Conservation (phyloP, 2,797 vertebrate genomes). For the Kryptopterus vitreolus region DNA sequence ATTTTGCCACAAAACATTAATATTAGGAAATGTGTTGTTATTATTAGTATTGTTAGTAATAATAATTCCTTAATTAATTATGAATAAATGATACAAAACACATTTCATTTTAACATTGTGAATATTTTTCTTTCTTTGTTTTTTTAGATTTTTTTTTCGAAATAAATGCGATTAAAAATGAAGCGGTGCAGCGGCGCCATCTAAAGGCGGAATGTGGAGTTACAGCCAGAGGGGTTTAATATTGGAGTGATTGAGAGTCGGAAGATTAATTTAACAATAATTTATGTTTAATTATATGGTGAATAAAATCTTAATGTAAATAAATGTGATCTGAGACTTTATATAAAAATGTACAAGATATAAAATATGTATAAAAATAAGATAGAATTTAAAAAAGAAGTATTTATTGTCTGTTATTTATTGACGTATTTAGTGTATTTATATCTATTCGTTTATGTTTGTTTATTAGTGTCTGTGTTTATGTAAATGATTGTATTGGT, state of each 20-base stretch:
- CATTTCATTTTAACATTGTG: too few relatives aligned
- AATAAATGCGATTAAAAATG: background rate
- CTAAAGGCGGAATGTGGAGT: background rate
- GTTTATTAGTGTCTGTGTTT: too few relatives aligned
- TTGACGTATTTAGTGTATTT: too few relatives aligned
- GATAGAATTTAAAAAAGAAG: background rate
- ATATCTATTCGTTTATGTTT: accelerated
- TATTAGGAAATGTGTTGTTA: background rate
- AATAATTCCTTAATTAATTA: too few relatives aligned
- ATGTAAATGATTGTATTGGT: background rate
- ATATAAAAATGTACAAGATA: too few relatives aligned
- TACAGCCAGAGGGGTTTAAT: too few relatives aligned
- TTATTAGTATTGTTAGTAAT: too few relatives aligned
- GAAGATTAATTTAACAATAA: background rate
- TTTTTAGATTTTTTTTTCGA: background rate
- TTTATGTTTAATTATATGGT: background rate
- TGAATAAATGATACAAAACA: too few relatives aligned
- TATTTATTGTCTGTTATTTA: too few relatives aligned
- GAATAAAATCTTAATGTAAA: background rate
- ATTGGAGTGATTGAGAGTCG: too few relatives aligned
- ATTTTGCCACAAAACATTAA: background rate
- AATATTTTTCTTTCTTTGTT: too few relatives aligned
- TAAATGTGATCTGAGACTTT: background rate
- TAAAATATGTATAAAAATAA: background rate
- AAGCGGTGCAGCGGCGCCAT: background rate